phyloP scores from a whole-genome alignment of 2,888 invertebrate species.

The Pristionchus exspectatus region DNA sequence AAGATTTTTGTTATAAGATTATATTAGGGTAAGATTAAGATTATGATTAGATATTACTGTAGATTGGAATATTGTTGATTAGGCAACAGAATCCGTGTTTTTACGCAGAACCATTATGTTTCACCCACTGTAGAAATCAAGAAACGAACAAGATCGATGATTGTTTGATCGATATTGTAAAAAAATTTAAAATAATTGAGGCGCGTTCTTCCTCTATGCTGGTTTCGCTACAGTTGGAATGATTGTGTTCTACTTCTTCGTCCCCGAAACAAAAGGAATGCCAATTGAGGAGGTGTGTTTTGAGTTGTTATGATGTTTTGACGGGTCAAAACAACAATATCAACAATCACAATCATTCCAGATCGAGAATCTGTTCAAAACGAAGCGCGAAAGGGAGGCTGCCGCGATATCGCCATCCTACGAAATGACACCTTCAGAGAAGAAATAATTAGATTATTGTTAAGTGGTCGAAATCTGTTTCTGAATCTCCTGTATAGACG shows the following conservation, averaged over 20 bases:
- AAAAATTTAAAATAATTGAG: slow-evolving; percentile 73
- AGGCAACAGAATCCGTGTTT: too few species aligned
- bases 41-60: too few species aligned
- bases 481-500: neutral
- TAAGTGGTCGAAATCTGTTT: neutral
- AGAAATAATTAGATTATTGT: neutral
- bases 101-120: neutral
- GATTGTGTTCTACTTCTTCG: slow-evolving; percentile 80
- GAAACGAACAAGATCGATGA: neutral
- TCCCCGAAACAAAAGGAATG: slow-evolving; percentile 82
- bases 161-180: neutral
- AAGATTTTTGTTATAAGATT: too few species aligned
- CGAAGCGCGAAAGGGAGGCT: slow-evolving; percentile 14
- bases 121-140: neutral
- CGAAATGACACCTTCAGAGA: neutral
- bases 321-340: neutral
- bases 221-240: slow-evolving; percentile 80
- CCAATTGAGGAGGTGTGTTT: slow-evolving; percentile 81
- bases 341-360: slow-evolving; percentile 18
- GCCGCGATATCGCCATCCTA: neutral
- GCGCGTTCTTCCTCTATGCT: slow-evolving; percentile 82
- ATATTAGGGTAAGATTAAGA: too few species aligned
- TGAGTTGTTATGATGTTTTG: neutral
- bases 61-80: too few species aligned
- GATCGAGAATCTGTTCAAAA: slow-evolving; percentile 51